Base-by-base conservation (phyloP, 2,113 vertebrate species). In the Datnioides undecimradiatus region DNA sequence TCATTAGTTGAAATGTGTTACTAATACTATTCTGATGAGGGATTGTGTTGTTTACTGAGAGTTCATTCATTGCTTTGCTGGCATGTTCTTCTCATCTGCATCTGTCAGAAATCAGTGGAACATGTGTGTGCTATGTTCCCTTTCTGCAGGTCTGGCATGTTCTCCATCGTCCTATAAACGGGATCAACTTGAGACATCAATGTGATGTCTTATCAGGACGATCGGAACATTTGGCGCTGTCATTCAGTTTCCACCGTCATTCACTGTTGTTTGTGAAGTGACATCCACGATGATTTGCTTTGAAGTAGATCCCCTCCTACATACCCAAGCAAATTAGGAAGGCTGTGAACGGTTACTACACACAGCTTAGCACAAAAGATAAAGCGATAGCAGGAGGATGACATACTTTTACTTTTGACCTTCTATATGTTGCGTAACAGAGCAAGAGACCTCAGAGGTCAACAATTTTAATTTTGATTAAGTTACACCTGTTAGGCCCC, bases 341-440 rank as follows among this genome's bases (percentile, higher is more conserved):
- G 38, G 34, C 74, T 64, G 66, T 75, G 73, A 83, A 75, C 85
- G 64, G 65, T 64, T 60, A 67, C 54, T 23, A 41, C 72, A 57
- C 29, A 68, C 23, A 79, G 67, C 73, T 87, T 67, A 71, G 58
- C 48, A n/a, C 60, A 80, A 87, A 83, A 65, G 65, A 69, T 79
- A 69, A 79, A 74, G 57, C 3, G 23, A 76, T 76, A 29, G 59
- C 48, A 52, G 49, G n/a, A 73, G 57, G 49, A 66, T 62, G 31
- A 76, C 19, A 34, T 83, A 58, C 85, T 84, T 90, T 72, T 79
- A 63, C 40, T 72, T 63, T 43, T 84, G 86, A 87, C 81, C 79
- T 87, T 85, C 31, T 48, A 48, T 34, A 23, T 34, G 64, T 84
- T 91, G 60, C 4, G 13, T 85, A 83, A 86, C 46, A 33, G 46